Evolutionary conservation across 92 coral and sea anemone species (phyloP), one percentile per base, ranked within the genome.

Genomic region (Parazoanthus swiftii): DNA sequence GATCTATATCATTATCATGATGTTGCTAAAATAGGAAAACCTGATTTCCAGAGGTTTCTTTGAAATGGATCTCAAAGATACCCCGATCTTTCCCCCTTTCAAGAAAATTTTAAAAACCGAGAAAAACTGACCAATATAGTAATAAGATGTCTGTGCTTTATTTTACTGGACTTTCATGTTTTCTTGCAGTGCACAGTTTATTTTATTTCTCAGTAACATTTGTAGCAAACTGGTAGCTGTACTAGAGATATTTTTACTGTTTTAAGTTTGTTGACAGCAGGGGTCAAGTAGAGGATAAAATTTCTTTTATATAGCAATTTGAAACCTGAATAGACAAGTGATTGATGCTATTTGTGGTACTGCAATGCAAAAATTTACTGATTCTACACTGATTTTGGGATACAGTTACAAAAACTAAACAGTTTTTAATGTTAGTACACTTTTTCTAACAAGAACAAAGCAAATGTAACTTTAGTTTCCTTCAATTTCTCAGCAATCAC

Each of bases 341-440:
- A 83, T 84, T 43, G 68, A 71, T 84, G 23, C 66, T 84, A 71
- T 80, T 80, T 84, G 87, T 70, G 25, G 77, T 11, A 13, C 21
- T 46, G 59, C n/a, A 46, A 25, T 83, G 78, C 43, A 35, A 54
- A 83, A 67, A 83, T 37, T 37, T 33, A 36, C 4, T 59, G 44
- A 6, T 42, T 74, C 14, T 29, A 6, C 37, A 48, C 43, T 33
- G 8, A 42, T 23, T 37, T 77, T 42, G 44, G 50, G 79, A 21
- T 76, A 76, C 48, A 16, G 79, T 54, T 36, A 42, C 85, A 81
- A 63, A 38, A 58, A 38, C 71, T 7, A 26, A 26, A 72, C 10
- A 15, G 8, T 73, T 73, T 39, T 51, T 9, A 54, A 54, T 13
- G 59, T 13, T 54, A 1, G 14, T 13, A 54, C 59, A 54, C 20